Evolutionary conservation across 2,113 vertebrate species (phyloP).

Genomic region (Nematolebias whitei): DNA sequence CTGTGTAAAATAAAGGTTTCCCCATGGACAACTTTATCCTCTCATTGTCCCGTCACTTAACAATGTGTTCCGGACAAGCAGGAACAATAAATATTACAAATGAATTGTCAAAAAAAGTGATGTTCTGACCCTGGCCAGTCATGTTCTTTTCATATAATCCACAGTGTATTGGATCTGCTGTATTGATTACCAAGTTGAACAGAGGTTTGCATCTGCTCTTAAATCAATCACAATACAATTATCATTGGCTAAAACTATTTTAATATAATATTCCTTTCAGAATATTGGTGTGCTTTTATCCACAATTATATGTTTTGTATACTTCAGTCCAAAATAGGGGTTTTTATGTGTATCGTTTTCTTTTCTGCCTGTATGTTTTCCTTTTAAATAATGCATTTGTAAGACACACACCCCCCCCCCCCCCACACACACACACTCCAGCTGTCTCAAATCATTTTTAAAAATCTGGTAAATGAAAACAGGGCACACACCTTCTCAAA

Average conservation of each 20-base stretch:
- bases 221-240: slow-evolving; percentile 14
- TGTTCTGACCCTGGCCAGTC: slow-evolving; percentile 18
- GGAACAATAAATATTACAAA: slow-evolving; percentile 30
- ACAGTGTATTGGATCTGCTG: slow-evolving; percentile 26
- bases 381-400: too few relatives aligned
- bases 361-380: too few relatives aligned
- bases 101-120: slow-evolving; percentile 6
- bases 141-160: slow-evolving; percentile 13
- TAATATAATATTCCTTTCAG: neutral
- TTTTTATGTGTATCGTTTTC: too few relatives aligned
- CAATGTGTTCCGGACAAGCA: slow-evolving; percentile 23
- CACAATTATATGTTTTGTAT: slow-evolving; percentile 3
- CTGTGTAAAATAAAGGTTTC: slow-evolving; percentile 57
- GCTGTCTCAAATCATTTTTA: slow-evolving; percentile 23
- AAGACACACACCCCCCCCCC: too few relatives aligned
- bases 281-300: slow-evolving; percentile 8
- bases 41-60: slow-evolving; percentile 40
- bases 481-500: slow-evolving; percentile 46
- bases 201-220: slow-evolving; percentile 20
- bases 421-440: neutral
- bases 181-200: slow-evolving; percentile 31
- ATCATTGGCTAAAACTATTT: neutral
- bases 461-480: slow-evolving; percentile 60
- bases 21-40: slow-evolving; percentile 47
- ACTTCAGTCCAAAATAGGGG: neutral